Base-by-base conservation (phyloP, 2,113 vertebrate species). In the Eretmochelys imbricata region DNA sequence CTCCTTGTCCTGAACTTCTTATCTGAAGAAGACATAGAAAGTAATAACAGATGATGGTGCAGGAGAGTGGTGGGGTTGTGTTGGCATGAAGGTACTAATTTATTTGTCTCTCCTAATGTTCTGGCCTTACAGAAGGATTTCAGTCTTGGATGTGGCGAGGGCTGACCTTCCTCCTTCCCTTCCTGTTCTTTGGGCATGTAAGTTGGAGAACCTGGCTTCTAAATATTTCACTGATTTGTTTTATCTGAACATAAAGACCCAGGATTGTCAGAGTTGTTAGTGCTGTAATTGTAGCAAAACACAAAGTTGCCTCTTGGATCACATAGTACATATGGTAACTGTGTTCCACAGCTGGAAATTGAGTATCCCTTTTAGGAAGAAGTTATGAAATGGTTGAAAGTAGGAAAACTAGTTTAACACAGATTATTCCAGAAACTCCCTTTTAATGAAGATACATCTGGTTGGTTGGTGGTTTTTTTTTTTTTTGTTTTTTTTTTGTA, bases 101-200 rank as follows among this genome's bases (percentile, higher is more conserved):
- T 8, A 35, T 92, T 22, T 86, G 49, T 22, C 20, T 92, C 17
- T 85, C 84, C 93, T 94, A n/a, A 72, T 76, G 53, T 90, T 82
- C 80, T 72, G 65, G n/a, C 92, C 91, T 97, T 92, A 13, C 98
- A 99, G 99, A 99, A 97, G 99, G 99, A 50, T 99, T 99, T 97
- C 99, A 99, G 98, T 99, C 99, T 27, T 99, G 99, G 99, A 99
- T 99, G 99, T 99, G 99, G 99, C 98, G 99, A 89, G 99, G 99
- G 8, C 98, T 99, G 95, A 99, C 99, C 0, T 99, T 99, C 96
- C 99, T 99, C 76, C 98, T 99, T 85, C 99, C 99, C 4, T 99
- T 99, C 95, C 98, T 99, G 85, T 99, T 99, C 98, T 99, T 99
- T 80, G 99, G 99, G 69, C 99, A 99, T 2, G 99, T 99, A 98